These are phyloP conservation scores for Drosophila cardini DNA, from an alignment of 1,140 invertebrate genomes.

Conservation along the genomic window DNA sequence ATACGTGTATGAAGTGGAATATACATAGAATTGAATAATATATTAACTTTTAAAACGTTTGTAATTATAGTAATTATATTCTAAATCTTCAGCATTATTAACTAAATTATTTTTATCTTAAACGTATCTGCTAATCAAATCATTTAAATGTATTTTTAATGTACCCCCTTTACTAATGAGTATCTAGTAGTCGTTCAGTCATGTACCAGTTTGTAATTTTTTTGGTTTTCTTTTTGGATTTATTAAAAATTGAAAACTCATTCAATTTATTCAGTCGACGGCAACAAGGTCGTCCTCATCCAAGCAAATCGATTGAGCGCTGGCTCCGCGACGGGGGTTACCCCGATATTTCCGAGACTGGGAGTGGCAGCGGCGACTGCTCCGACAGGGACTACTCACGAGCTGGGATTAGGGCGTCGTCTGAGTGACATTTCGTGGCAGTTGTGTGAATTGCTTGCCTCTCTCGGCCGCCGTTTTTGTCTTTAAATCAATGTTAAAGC, in stretches of 20 bases:
- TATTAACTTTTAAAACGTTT: no score
- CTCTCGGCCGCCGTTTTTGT: slow-evolving; percentile 53
- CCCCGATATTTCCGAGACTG: slow-evolving; percentile 20
- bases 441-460: slow-evolving; percentile 70
- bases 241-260: slow-evolving; percentile 83
- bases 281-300: slow-evolving; percentile 68
- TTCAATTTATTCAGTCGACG: slow-evolving; percentile 77
- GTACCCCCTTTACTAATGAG: background rate
- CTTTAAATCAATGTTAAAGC: slow-evolving; percentile 81
- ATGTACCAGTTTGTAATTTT: background rate
- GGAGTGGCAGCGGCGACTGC: slow-evolving; percentile 13
- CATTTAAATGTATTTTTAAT: background rate
- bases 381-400: background rate
- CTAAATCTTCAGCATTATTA: no score
- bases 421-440: slow-evolving; percentile 80
- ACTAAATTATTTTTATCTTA: no score
- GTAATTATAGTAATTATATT: no score
- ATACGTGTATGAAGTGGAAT: background rate
- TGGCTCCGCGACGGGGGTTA: slow-evolving; percentile 43
- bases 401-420: slow-evolving; percentile 72
- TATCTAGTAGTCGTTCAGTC: slow-evolving; percentile 17
- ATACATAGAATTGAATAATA: background rate
- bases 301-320: slow-evolving; percentile 70
- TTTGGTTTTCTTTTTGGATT: slow-evolving; percentile 59
- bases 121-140: background rate